These are phyloP conservation scores for Lanistes nyassanus DNA, from an alignment of 1,140 invertebrate species.

Conservation along the genomic window DNA sequence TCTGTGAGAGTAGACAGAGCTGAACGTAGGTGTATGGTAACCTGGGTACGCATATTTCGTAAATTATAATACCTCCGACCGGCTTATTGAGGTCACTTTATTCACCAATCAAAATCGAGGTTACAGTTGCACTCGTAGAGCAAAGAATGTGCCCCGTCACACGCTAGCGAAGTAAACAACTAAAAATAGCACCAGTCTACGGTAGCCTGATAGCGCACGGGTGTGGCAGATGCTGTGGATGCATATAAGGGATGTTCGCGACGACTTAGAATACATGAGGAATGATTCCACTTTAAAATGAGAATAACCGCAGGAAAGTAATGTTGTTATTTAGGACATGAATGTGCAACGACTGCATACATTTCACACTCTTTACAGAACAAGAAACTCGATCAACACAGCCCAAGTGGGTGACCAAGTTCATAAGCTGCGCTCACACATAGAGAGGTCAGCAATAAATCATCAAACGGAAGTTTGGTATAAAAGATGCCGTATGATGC, in stretches of 20 bases:
- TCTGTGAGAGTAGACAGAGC: background rate
- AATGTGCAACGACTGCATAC: too few species aligned
- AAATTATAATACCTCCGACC: constrained; percentile 19
- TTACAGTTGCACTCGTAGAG: constrained; percentile 5
- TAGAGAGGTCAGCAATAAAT: too few species aligned
- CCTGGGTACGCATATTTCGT: background rate
- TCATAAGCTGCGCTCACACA: too few species aligned
- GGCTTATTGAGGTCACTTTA: constrained; percentile 18
- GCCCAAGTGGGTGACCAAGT: too few species aligned
- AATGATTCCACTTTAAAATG: background rate
- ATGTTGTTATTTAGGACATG: background rate
- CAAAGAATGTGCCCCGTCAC: constrained; percentile 20
- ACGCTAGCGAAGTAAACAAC: constrained; percentile 27
- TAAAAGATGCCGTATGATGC: too few species aligned
- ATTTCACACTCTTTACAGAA: too few species aligned
- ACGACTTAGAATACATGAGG: background rate
- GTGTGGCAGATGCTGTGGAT: background rate
- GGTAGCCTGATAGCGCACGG: constrained; percentile 17
- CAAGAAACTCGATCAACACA: too few species aligned
- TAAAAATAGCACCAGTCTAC: constrained; percentile 19
- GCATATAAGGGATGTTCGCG: background rate
- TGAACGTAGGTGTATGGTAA: background rate
- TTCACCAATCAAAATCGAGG: constrained; percentile 17
- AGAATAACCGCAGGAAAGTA: background rate
- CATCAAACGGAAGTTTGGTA: too few species aligned